Base-by-base conservation (phyloP, 2,113 vertebrate genomes). In the Odocoileus virginianus region DNA sequence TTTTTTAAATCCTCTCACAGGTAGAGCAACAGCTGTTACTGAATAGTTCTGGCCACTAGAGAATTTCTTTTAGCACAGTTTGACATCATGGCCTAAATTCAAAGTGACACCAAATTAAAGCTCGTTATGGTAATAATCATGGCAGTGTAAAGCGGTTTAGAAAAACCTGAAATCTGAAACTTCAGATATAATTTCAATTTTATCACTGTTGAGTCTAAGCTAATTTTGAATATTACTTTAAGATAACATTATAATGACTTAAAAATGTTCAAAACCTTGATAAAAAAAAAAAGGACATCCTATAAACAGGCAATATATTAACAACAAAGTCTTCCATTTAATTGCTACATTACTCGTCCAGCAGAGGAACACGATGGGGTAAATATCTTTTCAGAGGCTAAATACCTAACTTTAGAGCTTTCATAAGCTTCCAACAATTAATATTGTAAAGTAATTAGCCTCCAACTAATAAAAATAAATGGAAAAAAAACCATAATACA, bases 91-190 rank as follows among this genome's bases (percentile, higher is more conserved):
- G 87, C 83, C 96, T 98, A 98, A 98, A 98, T 98, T 97, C 97
- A 97, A 98, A 98, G 93, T 98, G 92, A 97, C 96, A 98, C 87
- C 96, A 98, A 98, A 98, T 98, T 98, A 98, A 97, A 98, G 76
- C 55, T 97, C 36, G 52, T 98, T 98, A 98, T 82, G 96, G 95
- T 79, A 94, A 98, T 97, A 96, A 96, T 98, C 97, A 97, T 71
- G 88, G 85, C 78, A 98, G 14, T n/a, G 6, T 93, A 98, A 98
- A 5, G 2, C 64, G 36, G 91, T 96, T 98, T 95, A 97, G 61
- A 55, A 58, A 93, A 94, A 91, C 47, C 60, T 94, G 47, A 83
- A 97, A 84, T 84, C 55, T 79, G 27, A 57, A 58, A 89, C 88
- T 98, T 97, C 90, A 90, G 58, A 98, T 87, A 92, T 60, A 88